These are phyloP conservation scores for Mormyrus lacerda DNA, from an alignment of 2,113 vertebrate genomes.

Conservation along the genomic window DNA sequence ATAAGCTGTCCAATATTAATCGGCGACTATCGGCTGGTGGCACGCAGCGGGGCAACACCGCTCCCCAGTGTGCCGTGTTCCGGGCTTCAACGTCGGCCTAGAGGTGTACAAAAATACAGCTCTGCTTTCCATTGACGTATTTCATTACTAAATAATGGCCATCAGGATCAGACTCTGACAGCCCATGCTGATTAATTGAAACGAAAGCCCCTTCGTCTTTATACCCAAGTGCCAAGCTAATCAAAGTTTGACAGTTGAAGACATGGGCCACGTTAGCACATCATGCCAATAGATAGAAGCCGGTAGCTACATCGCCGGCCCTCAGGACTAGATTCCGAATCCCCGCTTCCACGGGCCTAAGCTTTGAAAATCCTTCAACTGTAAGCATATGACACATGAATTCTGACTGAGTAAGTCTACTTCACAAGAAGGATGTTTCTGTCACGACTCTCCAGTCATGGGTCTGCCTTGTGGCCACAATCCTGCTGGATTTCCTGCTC, in stretches of 20 bases:
- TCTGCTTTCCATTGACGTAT: not conserved
- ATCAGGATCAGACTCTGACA: not conserved
- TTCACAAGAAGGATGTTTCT: not conserved
- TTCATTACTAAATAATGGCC: not conserved
- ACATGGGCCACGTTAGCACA: constrained; percentile 60
- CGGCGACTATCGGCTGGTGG: not conserved
- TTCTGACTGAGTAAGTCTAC: not conserved
- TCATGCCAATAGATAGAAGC: constrained; percentile 62
- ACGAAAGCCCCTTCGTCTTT: not conserved
- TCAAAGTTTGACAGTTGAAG: constrained; percentile 56
- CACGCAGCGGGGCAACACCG: not conserved
- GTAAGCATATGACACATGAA: not conserved
- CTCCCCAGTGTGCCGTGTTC: not conserved
- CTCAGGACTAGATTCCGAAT: constrained; percentile 36
- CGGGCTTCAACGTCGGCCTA: not conserved
- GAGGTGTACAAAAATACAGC: not conserved
- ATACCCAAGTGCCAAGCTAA: constrained; percentile 39
- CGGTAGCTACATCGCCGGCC: constrained; percentile 54
- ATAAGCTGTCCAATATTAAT: not conserved
- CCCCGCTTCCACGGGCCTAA: not conserved
- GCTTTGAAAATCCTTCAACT: not conserved
- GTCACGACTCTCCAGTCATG: not conserved
- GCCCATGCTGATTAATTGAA: not conserved
- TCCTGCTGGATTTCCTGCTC: not conserved
- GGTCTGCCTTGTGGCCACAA: not conserved